These are phyloP conservation scores for Chlorodrepanis virens DNA, from an alignment of 2,113 vertebrate genomes.

Conservation along the genomic window DNA sequence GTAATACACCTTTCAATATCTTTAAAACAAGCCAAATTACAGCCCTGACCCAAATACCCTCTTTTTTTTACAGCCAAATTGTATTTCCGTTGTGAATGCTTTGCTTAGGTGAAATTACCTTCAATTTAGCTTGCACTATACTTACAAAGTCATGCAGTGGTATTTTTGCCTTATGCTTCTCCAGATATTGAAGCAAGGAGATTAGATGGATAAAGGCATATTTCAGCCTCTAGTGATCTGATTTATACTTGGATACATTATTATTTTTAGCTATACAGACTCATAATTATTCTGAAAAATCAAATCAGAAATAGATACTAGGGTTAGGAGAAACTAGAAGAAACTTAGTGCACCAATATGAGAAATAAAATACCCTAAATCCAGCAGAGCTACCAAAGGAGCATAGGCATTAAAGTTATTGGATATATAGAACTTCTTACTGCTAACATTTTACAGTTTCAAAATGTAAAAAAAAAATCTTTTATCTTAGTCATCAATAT, in stretches of 20 bases:
- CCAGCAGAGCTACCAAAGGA: not conserved
- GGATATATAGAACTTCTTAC: not conserved
- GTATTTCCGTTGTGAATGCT: not conserved
- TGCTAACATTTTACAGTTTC: not conserved
- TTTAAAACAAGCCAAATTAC: not conserved
- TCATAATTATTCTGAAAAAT: not conserved
- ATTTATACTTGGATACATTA: not conserved
- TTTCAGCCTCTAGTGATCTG: not conserved
- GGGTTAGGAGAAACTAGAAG: not conserved
- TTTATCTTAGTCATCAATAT: not conserved
- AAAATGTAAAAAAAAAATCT: not conserved
- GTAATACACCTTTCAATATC: not conserved
- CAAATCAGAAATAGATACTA: not conserved
- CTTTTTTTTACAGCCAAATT: not conserved
- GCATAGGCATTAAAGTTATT: not conserved
- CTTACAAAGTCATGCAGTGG: not conserved
- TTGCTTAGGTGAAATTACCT: not conserved
- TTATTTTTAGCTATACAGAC: not conserved
- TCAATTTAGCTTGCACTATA: not conserved
- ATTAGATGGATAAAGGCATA: not conserved
- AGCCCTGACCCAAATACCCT: not conserved
- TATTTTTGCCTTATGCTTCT: not conserved
- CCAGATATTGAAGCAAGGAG: not conserved
- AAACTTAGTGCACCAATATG: not conserved
- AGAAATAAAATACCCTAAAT: not conserved